Conservation (phyloP, 1,140 invertebrate genomes). For the Drosophila carrolli region DNA sequence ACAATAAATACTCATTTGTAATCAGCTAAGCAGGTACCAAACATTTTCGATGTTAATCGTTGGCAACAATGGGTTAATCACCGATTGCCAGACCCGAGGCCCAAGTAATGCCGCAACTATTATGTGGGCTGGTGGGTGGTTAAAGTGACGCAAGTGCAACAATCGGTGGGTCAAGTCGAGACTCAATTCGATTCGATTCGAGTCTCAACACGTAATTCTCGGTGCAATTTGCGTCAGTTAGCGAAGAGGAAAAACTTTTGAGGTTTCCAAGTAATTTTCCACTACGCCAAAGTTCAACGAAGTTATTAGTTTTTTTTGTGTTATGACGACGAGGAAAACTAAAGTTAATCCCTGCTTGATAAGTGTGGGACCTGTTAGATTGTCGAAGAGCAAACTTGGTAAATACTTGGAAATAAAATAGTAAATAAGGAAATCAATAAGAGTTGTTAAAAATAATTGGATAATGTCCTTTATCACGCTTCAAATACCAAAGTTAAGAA, state of each 20-base stretch:
- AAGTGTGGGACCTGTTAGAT: slow-evolving; percentile 6
- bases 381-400: neutral
- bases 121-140: slow-evolving; percentile 13
- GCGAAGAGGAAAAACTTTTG: slow-evolving; percentile 48
- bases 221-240: slow-evolving; percentile 66
- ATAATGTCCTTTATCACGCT: neutral
- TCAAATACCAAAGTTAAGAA: neutral
- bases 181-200: slow-evolving; percentile 24
- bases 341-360: slow-evolving; percentile 29
- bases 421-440: slow-evolving; percentile 1
- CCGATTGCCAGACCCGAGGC: slow-evolving; percentile 2
- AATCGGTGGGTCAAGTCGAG: slow-evolving; percentile 25
- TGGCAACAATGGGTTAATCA: slow-evolving; percentile 17
- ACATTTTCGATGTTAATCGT: slow-evolving; percentile 13
- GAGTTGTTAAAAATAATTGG: no score
- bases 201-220: slow-evolving; percentile 42
- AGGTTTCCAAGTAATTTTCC: slow-evolving; percentile 62
- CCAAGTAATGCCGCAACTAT: slow-evolving; percentile 29
- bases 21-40: slow-evolving; percentile 8
- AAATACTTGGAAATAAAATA: neutral
- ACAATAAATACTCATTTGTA: slow-evolving; percentile 8
- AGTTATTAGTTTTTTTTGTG: slow-evolving; percentile 21
- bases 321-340: neutral
- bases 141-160: slow-evolving; percentile 64
- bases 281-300: slow-evolving; percentile 34